These are phyloP conservation scores for Linhomoeus sp. DNA, from an alignment of 2,888 invertebrate species.

Conservation along the genomic window DNA sequence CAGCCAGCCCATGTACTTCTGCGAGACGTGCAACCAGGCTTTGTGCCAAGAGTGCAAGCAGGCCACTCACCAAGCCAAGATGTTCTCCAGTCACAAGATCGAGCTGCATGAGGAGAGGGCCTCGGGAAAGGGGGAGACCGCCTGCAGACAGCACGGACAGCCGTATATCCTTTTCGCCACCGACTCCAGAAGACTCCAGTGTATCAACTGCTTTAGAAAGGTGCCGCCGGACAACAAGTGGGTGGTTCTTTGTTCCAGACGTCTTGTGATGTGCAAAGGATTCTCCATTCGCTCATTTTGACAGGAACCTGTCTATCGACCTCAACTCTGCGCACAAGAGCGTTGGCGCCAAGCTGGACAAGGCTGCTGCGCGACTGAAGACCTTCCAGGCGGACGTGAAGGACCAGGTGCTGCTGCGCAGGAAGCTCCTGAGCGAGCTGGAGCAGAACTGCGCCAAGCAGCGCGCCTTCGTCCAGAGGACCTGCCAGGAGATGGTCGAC, in stretches of 20 bases:
- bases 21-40: slow-evolving; percentile 56
- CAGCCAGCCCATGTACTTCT: slow-evolving; percentile 47
- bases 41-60: slow-evolving; percentile 48
- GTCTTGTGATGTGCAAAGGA: too few relatives aligned
- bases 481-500: slow-evolving; percentile 47
- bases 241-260: too few relatives aligned
- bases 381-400: slow-evolving; percentile 38
- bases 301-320: slow-evolving; percentile 47
- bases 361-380: slow-evolving; percentile 39
- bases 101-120: slow-evolving; percentile 31
- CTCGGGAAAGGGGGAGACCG: slow-evolving; percentile 14
- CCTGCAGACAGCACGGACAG: slow-evolving; percentile 48
- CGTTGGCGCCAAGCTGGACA: slow-evolving; percentile 47
- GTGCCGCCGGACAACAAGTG: slow-evolving; percentile 12
- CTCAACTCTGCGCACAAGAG: slow-evolving; percentile 53
- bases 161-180: slow-evolving; percentile 54
- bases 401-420: slow-evolving; percentile 45
- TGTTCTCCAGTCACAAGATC: slow-evolving; percentile 53
- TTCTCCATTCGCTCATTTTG: slow-evolving; percentile 16
- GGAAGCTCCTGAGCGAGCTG: slow-evolving; percentile 46
- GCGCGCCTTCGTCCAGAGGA: slow-evolving; percentile 44
- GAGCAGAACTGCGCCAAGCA: slow-evolving; percentile 45
- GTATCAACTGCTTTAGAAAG: slow-evolving; percentile 46
- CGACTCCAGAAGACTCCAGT: slow-evolving; percentile 47
- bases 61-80: slow-evolving; percentile 52